A percentile compares a stretch with the other conserved stretches of the same genome.
Evolutionary conservation across 2,113 vertebrate genomes (phyloP).

Genomic region (Colossoma macropomum): DNA sequence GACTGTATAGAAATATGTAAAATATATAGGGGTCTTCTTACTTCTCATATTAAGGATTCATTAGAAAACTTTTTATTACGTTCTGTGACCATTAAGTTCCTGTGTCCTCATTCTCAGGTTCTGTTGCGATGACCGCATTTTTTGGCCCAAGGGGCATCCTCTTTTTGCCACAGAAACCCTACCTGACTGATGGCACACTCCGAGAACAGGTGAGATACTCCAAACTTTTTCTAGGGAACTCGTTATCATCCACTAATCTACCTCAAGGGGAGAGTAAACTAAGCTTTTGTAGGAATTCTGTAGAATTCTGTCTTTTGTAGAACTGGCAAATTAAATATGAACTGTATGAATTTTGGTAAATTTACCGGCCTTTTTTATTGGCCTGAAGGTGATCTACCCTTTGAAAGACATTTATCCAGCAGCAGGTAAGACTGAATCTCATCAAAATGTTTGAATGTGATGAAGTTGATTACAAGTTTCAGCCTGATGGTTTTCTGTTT

Average conservation of each 20-base stretch:
- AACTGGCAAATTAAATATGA: background rate
- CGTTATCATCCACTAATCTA: background rate
- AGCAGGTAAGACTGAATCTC: conserved; percentile 79
- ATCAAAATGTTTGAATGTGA: background rate
- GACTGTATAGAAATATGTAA: no score
- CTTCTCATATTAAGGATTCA: no score
- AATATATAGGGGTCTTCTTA: no score
- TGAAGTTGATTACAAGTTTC: background rate
- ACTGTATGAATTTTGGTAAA: background rate
- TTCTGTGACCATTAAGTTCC: no score
- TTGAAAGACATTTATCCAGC: conserved; percentile 92
- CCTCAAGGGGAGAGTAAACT: background rate
- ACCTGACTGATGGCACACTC: conserved; percentile 93
- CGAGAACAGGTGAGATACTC: conserved; percentile 86
- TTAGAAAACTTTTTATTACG: no score
- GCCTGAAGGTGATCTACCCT: conserved; percentile 92
- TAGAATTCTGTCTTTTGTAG: no score
- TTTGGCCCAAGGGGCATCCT: conserved; percentile 94
- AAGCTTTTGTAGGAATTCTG: background rate
- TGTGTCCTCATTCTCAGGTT: conserved; percentile 75
- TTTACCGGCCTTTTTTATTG: conserved; percentile 1
- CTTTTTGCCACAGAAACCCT: conserved; percentile 93
- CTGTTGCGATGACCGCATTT: conserved; percentile 83
- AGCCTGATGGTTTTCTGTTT: background rate
- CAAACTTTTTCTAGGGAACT: background rate